A percentile compares a stretch with the other conserved stretches of the same genome.
These are phyloP conservation scores for Oreohelix idahoensis DNA, from an alignment of 1,140 invertebrate species.

Conservation along the genomic window DNA sequence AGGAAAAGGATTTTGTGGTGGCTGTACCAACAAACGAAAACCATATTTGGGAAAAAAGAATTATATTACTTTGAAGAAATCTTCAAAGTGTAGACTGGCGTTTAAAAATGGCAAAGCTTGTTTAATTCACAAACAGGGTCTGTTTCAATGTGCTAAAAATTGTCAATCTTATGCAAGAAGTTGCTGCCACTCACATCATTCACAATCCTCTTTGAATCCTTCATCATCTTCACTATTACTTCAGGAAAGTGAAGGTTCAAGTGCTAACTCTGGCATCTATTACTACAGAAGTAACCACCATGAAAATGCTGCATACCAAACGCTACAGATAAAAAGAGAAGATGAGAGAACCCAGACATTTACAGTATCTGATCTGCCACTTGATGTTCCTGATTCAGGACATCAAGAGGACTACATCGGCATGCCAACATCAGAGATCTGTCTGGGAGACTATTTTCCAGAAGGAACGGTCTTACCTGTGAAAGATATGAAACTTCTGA, in stretches of 20 bases:
- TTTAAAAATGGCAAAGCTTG: background rate
- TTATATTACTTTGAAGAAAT: background rate
- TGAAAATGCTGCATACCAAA: conserved; percentile 8
- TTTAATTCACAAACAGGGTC: background rate
- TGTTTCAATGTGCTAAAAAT: background rate
- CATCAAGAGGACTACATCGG: background rate
- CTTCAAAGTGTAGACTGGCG: background rate
- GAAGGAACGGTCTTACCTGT: conserved; percentile 24
- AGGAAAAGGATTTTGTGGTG: background rate
- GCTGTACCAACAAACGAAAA: background rate
- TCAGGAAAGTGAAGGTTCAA: background rate
- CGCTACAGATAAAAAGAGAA: background rate
- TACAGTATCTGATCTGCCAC: background rate
- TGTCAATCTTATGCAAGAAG: background rate
- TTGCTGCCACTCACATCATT: background rate
- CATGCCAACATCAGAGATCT: conserved; percentile 6
- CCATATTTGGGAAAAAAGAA: background rate
- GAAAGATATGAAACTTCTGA: conserved; percentile 19
- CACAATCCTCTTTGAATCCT: background rate
- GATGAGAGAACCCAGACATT: background rate
- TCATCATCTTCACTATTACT: background rate
- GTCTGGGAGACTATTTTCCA: conserved; percentile 32
- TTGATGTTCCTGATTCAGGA: background rate
- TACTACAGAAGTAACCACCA: conserved; percentile 6
- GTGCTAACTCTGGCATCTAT: conserved; percentile 7